A percentile compares a stretch with the other conserved stretches of the same genome.
These are phyloP conservation scores for Carabus problematicus DNA, from an alignment of 2,888 invertebrate species.

Conservation along the genomic window DNA sequence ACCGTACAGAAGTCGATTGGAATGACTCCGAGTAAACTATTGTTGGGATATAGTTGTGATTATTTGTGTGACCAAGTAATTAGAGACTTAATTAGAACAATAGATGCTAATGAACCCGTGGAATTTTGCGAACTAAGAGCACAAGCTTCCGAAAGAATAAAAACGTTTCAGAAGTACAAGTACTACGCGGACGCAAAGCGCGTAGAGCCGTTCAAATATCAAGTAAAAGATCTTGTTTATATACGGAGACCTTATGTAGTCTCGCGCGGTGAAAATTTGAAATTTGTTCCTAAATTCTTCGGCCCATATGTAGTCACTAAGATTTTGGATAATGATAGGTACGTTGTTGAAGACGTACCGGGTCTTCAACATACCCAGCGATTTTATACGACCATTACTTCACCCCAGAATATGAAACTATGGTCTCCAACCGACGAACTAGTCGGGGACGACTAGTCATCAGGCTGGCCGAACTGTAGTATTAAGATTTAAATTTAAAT, in stretches of 20 bases:
- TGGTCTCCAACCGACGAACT: background rate
- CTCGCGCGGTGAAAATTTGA: background rate
- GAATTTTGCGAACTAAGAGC: background rate
- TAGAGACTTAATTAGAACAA: background rate
- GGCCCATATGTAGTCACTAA: conserved; percentile 2
- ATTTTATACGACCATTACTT: background rate
- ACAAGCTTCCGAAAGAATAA: background rate
- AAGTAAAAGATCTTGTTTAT: background rate
- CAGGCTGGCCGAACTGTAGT: background rate
- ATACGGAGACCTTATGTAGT: background rate
- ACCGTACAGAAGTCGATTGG: background rate
- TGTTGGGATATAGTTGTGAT: background rate
- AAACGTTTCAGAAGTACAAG: background rate
- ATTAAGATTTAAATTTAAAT: background rate
- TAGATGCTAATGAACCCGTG: background rate
- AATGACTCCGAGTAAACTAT: background rate
- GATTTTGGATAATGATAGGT: background rate
- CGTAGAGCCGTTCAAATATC: background rate
- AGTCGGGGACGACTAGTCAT: conserved; percentile 3
- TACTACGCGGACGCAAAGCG: background rate
- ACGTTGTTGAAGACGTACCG: conserved; percentile 4
- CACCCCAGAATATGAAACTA: conserved; percentile 5
- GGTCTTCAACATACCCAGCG: no score
- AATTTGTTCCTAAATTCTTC: background rate
- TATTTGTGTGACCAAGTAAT: background rate